Base-by-base conservation (phyloP, 2,113 vertebrate species). In the Phaetusa simplex region DNA sequence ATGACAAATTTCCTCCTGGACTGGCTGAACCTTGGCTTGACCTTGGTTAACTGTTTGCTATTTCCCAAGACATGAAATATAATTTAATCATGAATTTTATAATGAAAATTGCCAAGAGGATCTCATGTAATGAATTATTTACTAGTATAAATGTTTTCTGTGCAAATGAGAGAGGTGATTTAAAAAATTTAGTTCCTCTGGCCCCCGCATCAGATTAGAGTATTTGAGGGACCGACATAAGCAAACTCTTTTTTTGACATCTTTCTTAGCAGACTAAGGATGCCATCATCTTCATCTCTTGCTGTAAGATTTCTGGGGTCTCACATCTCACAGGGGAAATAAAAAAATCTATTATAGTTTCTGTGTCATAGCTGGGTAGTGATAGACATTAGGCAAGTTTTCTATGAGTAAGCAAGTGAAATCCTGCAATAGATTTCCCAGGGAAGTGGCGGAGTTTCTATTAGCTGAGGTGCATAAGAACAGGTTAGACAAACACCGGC, bases 31-130 rank as follows among this genome's bases (percentile, higher is more conserved):
- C 19, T 6, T 47, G 50, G 2, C 14, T 70, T 81, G 64, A 81
- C 59, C 74, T 93, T 53, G 29, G 45, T 71, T 86, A 90, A 88
- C 43, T 29, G 19, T 83, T 90, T 88, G 59, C 18, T 86, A 4
- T 84, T 67, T 92, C 61, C 50, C 40, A 70, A 70, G 82, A 36
- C 3, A 5, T 3, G 6, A 53, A 74, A 27, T 81, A 36, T 67
- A 78, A 86, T 92, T 93, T 90, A 94, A 90, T 97, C 6, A 92
- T 93, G 50, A 83, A 55, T 83, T 90, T 83, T 90, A 59, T 88
- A 78, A 93, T 55, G n/a, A 67, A 90, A 90, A 86, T 78, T 71
- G 14, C 69, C 64, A 71, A 45, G 56, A 67, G 56, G 17, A 30
- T 79, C 69, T 76, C 8, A 14, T 15, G 30, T 32, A 64, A 34